Evolutionary conservation across 2,113 vertebrate genomes (phyloP).

Genomic region (Strix aluco): DNA sequence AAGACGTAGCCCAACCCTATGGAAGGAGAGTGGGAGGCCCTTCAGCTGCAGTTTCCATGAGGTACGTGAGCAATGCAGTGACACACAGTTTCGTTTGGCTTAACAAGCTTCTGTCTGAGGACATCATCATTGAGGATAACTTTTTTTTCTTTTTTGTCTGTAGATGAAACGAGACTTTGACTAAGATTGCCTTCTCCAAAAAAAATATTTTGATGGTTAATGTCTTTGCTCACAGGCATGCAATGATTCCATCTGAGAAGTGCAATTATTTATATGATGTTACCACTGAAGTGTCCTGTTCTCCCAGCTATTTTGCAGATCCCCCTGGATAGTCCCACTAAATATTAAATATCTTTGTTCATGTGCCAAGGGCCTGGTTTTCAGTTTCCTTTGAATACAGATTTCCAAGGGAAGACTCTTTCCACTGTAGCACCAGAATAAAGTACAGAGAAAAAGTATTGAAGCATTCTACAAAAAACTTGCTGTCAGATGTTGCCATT

Average conservation of each 20-base stretch:
- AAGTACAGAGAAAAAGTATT: background rate
- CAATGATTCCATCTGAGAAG: background rate
- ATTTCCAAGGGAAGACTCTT: background rate
- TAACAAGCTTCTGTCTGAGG: background rate
- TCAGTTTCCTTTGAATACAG: background rate
- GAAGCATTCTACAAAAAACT: background rate
- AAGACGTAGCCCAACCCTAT: background rate
- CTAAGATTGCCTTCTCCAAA: background rate
- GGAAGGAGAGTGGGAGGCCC: fast-evolving
- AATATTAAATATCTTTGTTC: background rate
- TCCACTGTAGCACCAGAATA: background rate
- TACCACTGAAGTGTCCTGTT: background rate
- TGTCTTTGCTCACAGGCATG: background rate
- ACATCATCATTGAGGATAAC: background rate
- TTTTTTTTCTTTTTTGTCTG: background rate
- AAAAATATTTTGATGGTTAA: background rate
- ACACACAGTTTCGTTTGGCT: background rate
- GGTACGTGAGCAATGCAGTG: background rate
- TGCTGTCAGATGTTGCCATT: background rate
- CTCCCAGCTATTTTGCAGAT: background rate
- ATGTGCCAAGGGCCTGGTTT: background rate
- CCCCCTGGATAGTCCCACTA: background rate
- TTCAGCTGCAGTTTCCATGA: background rate
- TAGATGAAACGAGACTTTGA: background rate
- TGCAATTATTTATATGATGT: background rate